Percentiles rank a stretch among this genome's conserved stretches.
Evolutionary conservation across 2,888 invertebrate genomes (phyloP).

Genomic region (Mystacides longicornis): DNA sequence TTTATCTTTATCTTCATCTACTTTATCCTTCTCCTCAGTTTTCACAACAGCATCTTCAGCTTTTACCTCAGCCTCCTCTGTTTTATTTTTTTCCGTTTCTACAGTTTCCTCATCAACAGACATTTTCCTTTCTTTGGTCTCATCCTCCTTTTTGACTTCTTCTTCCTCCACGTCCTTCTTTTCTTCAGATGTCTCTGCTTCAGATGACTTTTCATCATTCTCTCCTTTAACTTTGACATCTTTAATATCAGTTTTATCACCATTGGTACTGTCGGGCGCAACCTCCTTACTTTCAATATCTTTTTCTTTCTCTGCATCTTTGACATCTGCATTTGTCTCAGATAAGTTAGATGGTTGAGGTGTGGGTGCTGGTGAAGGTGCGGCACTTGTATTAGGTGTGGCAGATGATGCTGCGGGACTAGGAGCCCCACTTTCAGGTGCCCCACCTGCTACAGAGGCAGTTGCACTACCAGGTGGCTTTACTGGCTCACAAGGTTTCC

Average conservation of each 20-base stretch:
- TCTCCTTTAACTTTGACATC: constrained; percentile 43
- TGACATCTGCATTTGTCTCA: constrained; percentile 32
- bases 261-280: constrained; percentile 22
- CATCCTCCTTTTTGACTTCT: constrained; percentile 29
- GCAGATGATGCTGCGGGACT: constrained; percentile 63
- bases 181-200: constrained; percentile 31
- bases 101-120: constrained; percentile 32
- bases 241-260: constrained; percentile 8
- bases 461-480: constrained; percentile 33
- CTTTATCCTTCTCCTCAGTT: constrained; percentile 36
- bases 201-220: constrained; percentile 31
- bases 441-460: constrained; percentile 29
- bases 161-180: constrained; percentile 34
- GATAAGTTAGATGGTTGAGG: constrained; percentile 32
- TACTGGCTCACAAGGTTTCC: constrained; percentile 70
- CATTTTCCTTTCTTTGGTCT: constrained; percentile 31
- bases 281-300: constrained; percentile 30
- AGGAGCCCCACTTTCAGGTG: constrained; percentile 57
- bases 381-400: constrained; percentile 43
- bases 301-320: constrained; percentile 29
- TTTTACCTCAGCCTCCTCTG: constrained; percentile 27
- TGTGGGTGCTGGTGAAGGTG: constrained; percentile 40
- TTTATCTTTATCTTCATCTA: constrained; percentile 29
- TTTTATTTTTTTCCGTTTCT: constrained; percentile 32
- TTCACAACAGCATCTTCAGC: constrained; percentile 29